A percentile compares a stretch with the other conserved stretches of the same genome.
Evolutionary conservation across 2,888 invertebrate genomes (phyloP).

Genomic region (Cosmia pyralina): DNA sequence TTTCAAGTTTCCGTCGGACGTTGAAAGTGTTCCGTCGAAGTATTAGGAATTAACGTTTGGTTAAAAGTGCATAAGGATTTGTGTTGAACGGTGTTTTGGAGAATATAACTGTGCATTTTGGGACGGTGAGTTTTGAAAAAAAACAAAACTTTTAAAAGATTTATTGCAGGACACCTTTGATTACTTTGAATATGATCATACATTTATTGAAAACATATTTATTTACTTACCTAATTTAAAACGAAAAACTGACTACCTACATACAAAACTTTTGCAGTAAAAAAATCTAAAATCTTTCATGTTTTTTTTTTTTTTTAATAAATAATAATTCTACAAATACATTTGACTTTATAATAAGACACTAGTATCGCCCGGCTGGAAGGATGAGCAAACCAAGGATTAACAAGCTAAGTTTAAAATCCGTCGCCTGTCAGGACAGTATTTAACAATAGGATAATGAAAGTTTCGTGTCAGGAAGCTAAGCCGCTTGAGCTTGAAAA

Average conservation of each 20-base stretch:
- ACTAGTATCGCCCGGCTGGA: background rate
- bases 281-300: background rate
- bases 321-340: background rate
- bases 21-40: conserved; percentile 53
- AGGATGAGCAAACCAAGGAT: conserved; percentile 42
- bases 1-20: conserved; percentile 74
- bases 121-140: conserved; percentile 64
- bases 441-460: conserved; percentile 58
- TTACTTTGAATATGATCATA: background rate
- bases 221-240: background rate
- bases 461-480: conserved; percentile 53
- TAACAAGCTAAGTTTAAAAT: conserved; percentile 54
- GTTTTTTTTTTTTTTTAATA: background rate
- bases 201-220: background rate
- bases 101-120: conserved; percentile 42
- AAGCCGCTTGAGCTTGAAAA: conserved; percentile 45
- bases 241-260: rapidly evolving
- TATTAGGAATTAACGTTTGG: conserved; percentile 38
- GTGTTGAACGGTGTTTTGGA: conserved; percentile 57
- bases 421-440: conserved; percentile 45
- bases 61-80: conserved; percentile 64
- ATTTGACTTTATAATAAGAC: conserved; percentile 3
- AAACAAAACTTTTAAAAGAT: conserved; percentile 1
- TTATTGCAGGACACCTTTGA: conserved; percentile 7
- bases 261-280: background rate